These are phyloP conservation scores for Brachynemurus nebulosus DNA, from an alignment of 2,888 invertebrate genomes.

Conservation along the genomic window DNA sequence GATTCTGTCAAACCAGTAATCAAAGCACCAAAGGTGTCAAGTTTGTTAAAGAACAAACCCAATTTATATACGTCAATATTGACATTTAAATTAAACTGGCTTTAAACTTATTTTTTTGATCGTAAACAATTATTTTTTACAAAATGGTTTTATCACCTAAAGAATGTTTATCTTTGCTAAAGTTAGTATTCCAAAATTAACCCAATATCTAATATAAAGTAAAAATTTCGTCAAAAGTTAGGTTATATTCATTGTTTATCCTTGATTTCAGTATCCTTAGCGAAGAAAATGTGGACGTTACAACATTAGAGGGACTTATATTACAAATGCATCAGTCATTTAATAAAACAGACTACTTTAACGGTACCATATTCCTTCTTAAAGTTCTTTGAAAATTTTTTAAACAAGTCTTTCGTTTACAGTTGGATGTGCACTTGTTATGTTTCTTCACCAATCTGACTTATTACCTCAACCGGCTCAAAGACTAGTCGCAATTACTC, in stretches of 20 bases:
- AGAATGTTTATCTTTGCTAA: slow-evolving; percentile 35
- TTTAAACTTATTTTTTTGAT: no score
- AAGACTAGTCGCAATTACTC: slow-evolving; percentile 49
- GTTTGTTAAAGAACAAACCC: no score
- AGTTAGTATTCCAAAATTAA: no score
- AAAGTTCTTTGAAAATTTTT: slow-evolving; percentile 12
- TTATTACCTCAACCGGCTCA: slow-evolving; percentile 52
- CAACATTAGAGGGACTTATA: slow-evolving; percentile 62
- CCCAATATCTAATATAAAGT: no score
- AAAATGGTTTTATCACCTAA: slow-evolving; percentile 36
- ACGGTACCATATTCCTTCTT: slow-evolving; percentile 37
- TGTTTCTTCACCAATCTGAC: slow-evolving; percentile 54
- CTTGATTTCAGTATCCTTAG: slow-evolving; percentile 53
- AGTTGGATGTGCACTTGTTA: slow-evolving; percentile 45
- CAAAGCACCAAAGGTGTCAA: no score
- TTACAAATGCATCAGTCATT: slow-evolving; percentile 66
- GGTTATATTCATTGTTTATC: no score
- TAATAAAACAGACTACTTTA: slow-evolving; percentile 63
- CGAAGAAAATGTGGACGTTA: slow-evolving; percentile 57
- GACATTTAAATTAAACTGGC: no score
- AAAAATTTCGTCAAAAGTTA: no score
- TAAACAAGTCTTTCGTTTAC: slow-evolving; percentile 21
- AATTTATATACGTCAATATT: no score
- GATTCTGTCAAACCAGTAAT: no score
- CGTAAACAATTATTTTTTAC: no score